phyloP scores from a whole-genome alignment of 2,888 invertebrate species.

The Latheticus oryzae region DNA sequence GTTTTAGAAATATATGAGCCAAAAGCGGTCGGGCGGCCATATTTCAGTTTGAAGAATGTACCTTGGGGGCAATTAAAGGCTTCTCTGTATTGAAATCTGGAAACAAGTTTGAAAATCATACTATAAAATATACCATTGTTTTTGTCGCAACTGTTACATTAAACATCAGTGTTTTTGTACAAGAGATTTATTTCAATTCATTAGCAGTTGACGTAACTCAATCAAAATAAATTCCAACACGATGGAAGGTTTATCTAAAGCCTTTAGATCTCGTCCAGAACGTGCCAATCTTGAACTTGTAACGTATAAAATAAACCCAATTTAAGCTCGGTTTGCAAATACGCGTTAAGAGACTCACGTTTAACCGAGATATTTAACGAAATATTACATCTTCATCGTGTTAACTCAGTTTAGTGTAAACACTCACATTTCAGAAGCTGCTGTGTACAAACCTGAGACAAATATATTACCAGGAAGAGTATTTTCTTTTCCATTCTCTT shows the following conservation, averaged over 20 bases:
- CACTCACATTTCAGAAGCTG: slow-evolving; percentile 26
- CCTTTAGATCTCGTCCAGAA: neutral
- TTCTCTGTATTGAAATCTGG: slow-evolving; percentile 39
- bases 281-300: neutral
- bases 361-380: slow-evolving; percentile 7
- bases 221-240: too few relatives aligned
- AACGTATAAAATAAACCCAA: slow-evolving; percentile 3
- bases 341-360: neutral
- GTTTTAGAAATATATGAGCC: slow-evolving; percentile 36
- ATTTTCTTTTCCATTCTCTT: slow-evolving; percentile 12
- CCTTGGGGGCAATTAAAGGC: slow-evolving; percentile 40
- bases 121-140: slow-evolving; percentile 29
- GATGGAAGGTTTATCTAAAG: too few relatives aligned
- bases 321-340: slow-evolving; percentile 8
- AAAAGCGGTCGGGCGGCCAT: slow-evolving; percentile 32
- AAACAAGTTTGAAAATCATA: slow-evolving; percentile 12
- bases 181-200: too few relatives aligned
- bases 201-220: too few relatives aligned
- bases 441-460: slow-evolving; percentile 8
- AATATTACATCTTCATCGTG: slow-evolving; percentile 5
- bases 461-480: slow-evolving; percentile 21
- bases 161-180: too few relatives aligned
- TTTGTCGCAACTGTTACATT: slow-evolving; percentile 27
- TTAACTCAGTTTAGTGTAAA: slow-evolving; percentile 17
- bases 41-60: slow-evolving; percentile 42